phyloP scores from a whole-genome alignment of 2,888 invertebrate species.

The Diplazon laetatorius region DNA sequence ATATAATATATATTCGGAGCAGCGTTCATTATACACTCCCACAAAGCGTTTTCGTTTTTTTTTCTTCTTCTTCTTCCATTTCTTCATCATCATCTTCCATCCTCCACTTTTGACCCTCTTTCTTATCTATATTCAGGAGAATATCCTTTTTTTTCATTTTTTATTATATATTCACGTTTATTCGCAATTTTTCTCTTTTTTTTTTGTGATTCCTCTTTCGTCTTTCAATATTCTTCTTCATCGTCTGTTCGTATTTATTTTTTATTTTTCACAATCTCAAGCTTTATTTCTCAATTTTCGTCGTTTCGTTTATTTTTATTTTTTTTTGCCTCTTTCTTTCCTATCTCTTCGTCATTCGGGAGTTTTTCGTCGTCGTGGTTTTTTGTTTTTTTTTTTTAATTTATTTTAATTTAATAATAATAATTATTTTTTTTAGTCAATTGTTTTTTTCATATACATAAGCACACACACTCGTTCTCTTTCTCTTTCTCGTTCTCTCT shows the following conservation, averaged over 20 bases:
- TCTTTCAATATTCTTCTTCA: too few relatives aligned
- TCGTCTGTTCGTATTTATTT: too few relatives aligned
- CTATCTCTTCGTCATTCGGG: not conserved
- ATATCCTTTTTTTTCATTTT: too few relatives aligned
- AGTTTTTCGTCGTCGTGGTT: not conserved
- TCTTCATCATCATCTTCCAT: too few relatives aligned
- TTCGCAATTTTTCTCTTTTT: not conserved
- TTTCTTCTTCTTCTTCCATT: conserved; percentile 7
- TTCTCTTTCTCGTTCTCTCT: not conserved
- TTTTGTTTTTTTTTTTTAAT: not conserved
- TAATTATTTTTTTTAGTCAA: not conserved
- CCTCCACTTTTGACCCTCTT: too few relatives aligned
- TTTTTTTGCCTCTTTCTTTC: not conserved
- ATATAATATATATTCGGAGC: conserved; percentile 47
- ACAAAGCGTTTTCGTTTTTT: conserved; percentile 46
- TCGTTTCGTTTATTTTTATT: not conserved
- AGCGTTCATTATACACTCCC: conserved; percentile 51
- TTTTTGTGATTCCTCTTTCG: too few relatives aligned
- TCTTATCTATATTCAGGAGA: too few relatives aligned
- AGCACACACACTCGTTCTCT: not conserved
- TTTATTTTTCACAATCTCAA: not conserved
- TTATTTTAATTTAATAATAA: too few relatives aligned
- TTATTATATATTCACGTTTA: too few relatives aligned
- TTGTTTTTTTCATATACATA: not conserved
- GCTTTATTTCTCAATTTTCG: too few relatives aligned